Conservation (phyloP, 2,113 vertebrate genomes). For the Oncorhynchus masou region DNA sequence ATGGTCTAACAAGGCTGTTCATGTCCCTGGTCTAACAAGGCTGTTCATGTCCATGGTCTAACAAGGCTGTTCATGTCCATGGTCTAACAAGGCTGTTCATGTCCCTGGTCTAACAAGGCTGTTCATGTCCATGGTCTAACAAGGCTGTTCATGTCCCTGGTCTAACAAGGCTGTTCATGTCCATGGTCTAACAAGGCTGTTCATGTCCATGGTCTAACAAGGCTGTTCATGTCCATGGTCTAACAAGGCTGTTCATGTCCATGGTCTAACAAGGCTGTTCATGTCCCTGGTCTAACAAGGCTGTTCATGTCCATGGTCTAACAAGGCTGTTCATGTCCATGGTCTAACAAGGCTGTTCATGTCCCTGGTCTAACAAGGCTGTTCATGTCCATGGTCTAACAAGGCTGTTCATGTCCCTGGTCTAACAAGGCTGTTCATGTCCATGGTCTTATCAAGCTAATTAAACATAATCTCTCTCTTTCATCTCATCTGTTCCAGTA, state of each 20-base stretch:
- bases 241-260: conserved; percentile 42
- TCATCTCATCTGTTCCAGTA: conserved; percentile 5
- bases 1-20: too few species aligned
- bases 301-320: conserved; percentile 34
- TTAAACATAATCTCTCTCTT: conserved; percentile 48
- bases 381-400: conserved; percentile 29
- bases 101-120: too few species aligned
- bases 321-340: conserved; percentile 43
- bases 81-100: too few species aligned
- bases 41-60: too few species aligned
- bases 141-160: too few species aligned
- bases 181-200: too few species aligned
- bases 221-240: conserved; percentile 32
- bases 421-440: conserved; percentile 37
- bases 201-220: conserved; percentile 6
- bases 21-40: too few species aligned
- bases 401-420: conserved; percentile 6
- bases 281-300: conserved; percentile 23
- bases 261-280: neutral
- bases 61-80: too few species aligned
- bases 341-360: neutral
- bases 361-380: conserved; percentile 28
- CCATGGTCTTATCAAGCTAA: conserved; percentile 63
- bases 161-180: too few species aligned
- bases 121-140: too few species aligned